Evolutionary conservation across 2,113 vertebrate species (phyloP), one percentile per base, ranked within the genome.

Genomic region (Coturnix japonica): DNA sequence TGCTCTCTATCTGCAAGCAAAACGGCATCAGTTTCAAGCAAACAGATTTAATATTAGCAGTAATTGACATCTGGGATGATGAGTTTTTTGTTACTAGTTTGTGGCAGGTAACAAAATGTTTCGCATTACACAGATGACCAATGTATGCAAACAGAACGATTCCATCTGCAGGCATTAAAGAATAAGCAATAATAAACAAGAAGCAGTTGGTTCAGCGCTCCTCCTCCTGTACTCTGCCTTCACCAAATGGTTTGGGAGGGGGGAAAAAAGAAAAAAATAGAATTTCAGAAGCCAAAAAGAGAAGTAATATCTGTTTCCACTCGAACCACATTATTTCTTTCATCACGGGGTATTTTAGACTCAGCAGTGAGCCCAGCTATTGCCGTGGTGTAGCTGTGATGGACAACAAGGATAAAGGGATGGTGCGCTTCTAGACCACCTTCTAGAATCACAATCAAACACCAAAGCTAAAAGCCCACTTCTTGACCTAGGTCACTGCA

Each of bases 241-340:
- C 25, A 25, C 2, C 4, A 60, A 22, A n/a, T 8, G 64, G 39
- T 35, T 56, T 0, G 0, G 3, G 46, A 6, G 16, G 10, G 18
- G 30, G 54, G 11, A 51, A 33, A 76, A n/a, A 49, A 70, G 19
- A 2, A 41, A 41, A 41, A 41, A 81, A 30, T 44, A 71, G 20
- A 2, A 14, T 53, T 77, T 35, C 10, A 82, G 35, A 80, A 79
- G 20, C 6, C 44, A 61, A 43, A n/a, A 51, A 14, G 6, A 63
- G 17, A 28, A 74, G 39, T 4, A 85, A 12, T 21, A 56, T 1
- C 19, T 23, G 2, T 22, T 89, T 81, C 35, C 54, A 73, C 13
- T 25, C 8, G 23, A 81, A 89, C 65, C 7, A 6, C 3, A 12
- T 1, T 25, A 59, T 26, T 86, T 15, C 35, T 64, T 67, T 79